phyloP scores from a whole-genome alignment of 2,797 vertebrate species.

The Hypotaenidia okinawae region DNA sequence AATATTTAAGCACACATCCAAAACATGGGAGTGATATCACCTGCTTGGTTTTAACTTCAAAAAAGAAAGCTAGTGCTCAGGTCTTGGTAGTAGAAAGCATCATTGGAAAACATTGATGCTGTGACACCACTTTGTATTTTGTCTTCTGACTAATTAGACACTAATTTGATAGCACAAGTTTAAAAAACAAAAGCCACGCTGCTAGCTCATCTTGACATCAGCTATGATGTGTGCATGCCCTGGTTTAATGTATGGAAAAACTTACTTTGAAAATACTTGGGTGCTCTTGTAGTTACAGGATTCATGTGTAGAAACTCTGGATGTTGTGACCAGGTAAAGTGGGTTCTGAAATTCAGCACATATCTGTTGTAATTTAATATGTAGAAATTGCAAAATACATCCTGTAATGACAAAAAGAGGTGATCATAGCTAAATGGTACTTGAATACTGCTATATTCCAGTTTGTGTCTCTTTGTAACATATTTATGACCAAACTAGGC shows the following conservation, averaged over 20 bases:
- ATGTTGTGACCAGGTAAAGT: neutral
- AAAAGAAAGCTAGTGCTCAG: neutral
- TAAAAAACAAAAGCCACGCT: neutral
- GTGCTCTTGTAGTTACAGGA: neutral
- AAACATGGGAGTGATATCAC: neutral
- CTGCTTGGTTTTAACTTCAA: neutral
- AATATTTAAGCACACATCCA: neutral
- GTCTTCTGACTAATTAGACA: neutral
- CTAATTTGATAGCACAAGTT: neutral
- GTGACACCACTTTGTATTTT: neutral
- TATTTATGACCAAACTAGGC: neutral
- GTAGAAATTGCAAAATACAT: neutral
- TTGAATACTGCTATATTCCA: neutral
- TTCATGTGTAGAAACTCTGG: neutral
- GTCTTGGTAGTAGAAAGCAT: neutral
- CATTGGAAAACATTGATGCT: neutral
- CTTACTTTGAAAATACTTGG: neutral
- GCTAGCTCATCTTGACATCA: neutral
- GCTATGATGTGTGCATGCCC: neutral
- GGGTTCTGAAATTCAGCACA: neutral
- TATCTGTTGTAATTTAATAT: neutral
- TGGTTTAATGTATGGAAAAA: neutral
- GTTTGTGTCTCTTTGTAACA: neutral
- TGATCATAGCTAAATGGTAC: neutral
- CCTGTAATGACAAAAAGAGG: neutral